Conservation (phyloP, 2,113 vertebrate species). For the Xiphophorus couchianus region DNA sequence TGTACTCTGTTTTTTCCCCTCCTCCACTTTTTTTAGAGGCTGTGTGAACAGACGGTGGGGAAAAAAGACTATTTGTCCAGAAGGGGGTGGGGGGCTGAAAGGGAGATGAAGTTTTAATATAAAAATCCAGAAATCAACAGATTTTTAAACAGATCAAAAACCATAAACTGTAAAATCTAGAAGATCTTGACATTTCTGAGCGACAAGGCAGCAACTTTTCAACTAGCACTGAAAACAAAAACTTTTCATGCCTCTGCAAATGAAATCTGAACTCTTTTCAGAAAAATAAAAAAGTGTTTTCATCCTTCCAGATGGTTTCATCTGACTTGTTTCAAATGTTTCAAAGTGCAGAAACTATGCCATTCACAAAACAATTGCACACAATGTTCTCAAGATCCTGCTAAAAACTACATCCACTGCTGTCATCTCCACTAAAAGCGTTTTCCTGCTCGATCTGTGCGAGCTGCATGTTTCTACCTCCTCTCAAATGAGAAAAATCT, state of each 20-base stretch:
- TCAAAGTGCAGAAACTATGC: conserved; percentile 59
- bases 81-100: not conserved
- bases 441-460: conserved; percentile 17
- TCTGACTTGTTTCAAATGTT: conserved; percentile 32
- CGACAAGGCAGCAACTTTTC: conserved; percentile 48
- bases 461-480: conserved; percentile 63
- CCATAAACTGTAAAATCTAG: not conserved
- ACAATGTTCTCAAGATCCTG: conserved; percentile 49
- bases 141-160: not conserved
- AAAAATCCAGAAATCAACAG: conserved; percentile 16
- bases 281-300: not conserved
- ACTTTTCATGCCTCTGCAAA: conserved; percentile 47
- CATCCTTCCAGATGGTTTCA: conserved; percentile 17
- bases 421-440: conserved; percentile 68
- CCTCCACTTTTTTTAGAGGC: conserved; percentile 67
- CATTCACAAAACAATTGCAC: conserved; percentile 60
- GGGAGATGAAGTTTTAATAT: conserved; percentile 28
- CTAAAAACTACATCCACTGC: conserved; percentile 60
- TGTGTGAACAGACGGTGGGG: conserved; percentile 57
- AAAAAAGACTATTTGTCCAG: conserved; percentile 46
- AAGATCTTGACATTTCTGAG: not conserved
- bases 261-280: not conserved
- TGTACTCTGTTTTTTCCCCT: conserved; percentile 54
- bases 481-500: conserved; percentile 46
- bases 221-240: conserved; percentile 41